A percentile compares a stretch with the other conserved stretches of the same genome.
These are phyloP conservation scores for Myzus persicae DNA, from an alignment of 1,140 invertebrate genomes.

Conservation along the genomic window DNA sequence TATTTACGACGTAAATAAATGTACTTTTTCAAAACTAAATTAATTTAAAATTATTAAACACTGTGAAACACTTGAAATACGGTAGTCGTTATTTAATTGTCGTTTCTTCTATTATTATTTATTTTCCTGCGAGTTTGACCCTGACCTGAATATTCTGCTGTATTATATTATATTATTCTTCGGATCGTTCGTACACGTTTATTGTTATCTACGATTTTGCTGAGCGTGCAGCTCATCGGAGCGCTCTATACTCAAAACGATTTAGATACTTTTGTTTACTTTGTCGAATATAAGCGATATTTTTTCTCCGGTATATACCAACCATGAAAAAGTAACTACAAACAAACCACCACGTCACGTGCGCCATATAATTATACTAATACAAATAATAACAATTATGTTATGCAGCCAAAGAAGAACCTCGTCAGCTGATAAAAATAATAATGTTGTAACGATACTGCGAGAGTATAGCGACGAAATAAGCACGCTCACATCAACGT, in stretches of 20 bases:
- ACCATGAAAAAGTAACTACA: neutral
- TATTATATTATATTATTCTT: neutral
- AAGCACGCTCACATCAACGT: neutral
- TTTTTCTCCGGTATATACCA: neutral
- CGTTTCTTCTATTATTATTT: neutral
- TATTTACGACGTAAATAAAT: neutral
- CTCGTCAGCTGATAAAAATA: neutral
- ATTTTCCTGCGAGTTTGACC: neutral
- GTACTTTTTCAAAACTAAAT: neutral
- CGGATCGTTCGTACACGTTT: neutral
- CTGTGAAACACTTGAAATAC: neutral
- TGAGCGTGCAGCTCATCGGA: neutral
- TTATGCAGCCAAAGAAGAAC: neutral
- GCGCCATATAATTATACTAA: neutral
- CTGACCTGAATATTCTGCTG: constrained; percentile 13
- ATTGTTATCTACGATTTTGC: constrained; percentile 7
- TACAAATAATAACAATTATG: neutral
- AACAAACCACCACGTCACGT: neutral
- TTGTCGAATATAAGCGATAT: neutral
- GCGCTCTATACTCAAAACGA: neutral
- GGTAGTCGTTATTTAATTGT: neutral
- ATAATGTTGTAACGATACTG: neutral
- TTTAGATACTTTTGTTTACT: constrained; percentile 36
- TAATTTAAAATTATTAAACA: neutral
- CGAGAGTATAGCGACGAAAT: neutral